A percentile compares a stretch with the other conserved stretches of the same genome.
phyloP scores from a whole-genome alignment of 2,888 invertebrate species.

The Synergus laeviventris region DNA sequence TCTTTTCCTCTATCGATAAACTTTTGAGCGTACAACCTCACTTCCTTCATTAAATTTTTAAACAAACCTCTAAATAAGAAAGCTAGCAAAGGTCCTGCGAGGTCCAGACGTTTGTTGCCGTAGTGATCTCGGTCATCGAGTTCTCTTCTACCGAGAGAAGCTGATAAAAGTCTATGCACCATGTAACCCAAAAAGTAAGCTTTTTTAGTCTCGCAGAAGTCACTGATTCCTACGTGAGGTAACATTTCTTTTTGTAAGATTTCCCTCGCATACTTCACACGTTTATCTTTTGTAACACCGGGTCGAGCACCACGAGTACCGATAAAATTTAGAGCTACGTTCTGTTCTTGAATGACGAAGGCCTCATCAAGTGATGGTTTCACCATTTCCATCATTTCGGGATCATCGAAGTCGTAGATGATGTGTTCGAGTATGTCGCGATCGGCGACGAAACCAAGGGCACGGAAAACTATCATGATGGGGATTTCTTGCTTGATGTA shows the following conservation, averaged over 20 bases:
- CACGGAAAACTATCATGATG: constrained; percentile 99
- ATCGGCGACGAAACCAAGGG: constrained; percentile 99
- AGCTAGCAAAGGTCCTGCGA: constrained; percentile 97
- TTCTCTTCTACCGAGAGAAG: constrained; percentile 96
- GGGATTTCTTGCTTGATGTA: constrained; percentile 99
- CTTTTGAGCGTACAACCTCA: constrained; percentile 98
- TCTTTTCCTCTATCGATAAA: constrained; percentile 99
- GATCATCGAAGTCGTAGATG: constrained; percentile 99
- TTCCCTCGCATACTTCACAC: constrained; percentile 99
- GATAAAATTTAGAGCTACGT: constrained; percentile 98
- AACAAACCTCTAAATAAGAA: constrained; percentile 98
- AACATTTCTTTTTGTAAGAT: constrained; percentile 99
- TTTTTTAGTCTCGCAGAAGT: constrained; percentile 99
- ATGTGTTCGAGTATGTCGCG: constrained; percentile 99
- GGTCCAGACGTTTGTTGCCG: constrained; percentile 97
- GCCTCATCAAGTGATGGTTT: constrained; percentile 99
- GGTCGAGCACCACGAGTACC: constrained; percentile 98
- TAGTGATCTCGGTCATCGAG: constrained; percentile 99
- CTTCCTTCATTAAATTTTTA: constrained; percentile 97
- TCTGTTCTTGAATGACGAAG: constrained; percentile 99
- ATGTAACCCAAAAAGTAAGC: constrained; percentile 99
- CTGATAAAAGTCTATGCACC: constrained; percentile 97
- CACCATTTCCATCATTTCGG: constrained; percentile 99
- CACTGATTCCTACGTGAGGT: constrained; percentile 99
- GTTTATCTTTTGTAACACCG: constrained; percentile 98